Base-by-base conservation (phyloP, 30 jellyfish, hydroid and myxozoan genomes). In the Hydractinia echinata region DNA sequence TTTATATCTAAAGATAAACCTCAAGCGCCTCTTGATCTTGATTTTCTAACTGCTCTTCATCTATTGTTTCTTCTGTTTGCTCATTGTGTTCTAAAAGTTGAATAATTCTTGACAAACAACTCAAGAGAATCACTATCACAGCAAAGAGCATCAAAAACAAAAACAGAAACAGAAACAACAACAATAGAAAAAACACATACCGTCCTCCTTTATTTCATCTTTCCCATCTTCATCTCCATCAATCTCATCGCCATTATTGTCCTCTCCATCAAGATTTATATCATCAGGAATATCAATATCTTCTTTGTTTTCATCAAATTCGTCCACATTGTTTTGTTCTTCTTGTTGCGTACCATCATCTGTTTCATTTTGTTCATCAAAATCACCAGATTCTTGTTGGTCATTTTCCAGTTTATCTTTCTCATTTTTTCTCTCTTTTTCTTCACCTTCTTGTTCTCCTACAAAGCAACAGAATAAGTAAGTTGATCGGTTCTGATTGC, bases 371-470 rank as follows among this genome's bases (percentile, higher is more conserved):
- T 66, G 64, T 15, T 53, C 51, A 8, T 30, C 44, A 30, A 30
- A 30, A 30, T 30, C 44, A 30, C 44, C 44, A 30, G 44, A 30
- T 30, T 30, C 44, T 30, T 30, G 18, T 58, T 73, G 11, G 60
- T 78, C 49, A 30, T 30, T 30, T 30, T 81, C 82, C 39, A 66
- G 84, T 55, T 84, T 82, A 3, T 74, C 66, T 19, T 54, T 10
- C 6, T 62, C 67, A 50, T 58, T 70, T 16, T 73, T 61, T 4
- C 76, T 76, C 39, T 86, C 73, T 11, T 66, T 70, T 20, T 86
- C 94, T 39, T 86, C 68, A 19, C 95, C 96, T 73, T 85, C 91
- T 73, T 91, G 96, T 66, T 85, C 94, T 16, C 96, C 96, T 89
- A 73, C 5, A 62, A 4, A 51, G 9, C 60, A 50, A 5, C n/a